Evolutionary conservation across 92 coral and sea anemone species (phyloP), one percentile per base, ranked within the genome.

Genomic region (Umimayanthus chanpuru): DNA sequence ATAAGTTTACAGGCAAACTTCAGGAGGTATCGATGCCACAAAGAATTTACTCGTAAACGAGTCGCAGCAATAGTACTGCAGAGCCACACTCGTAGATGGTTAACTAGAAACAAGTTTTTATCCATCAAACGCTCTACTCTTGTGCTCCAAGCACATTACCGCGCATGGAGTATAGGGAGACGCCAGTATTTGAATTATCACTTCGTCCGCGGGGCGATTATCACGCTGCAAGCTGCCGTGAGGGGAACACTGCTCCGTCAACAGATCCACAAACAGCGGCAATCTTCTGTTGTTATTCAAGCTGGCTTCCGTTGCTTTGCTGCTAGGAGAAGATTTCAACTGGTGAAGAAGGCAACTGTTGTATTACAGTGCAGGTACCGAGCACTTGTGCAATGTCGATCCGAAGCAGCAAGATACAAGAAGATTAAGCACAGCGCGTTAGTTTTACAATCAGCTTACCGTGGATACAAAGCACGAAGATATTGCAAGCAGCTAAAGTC

Each of bases 321-420:
- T 53, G n/a, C 89, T 38, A 85, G 90, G 50, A 85, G 85, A 73
- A 88, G 76, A 49, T 82, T 89, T 12, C 50, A 44, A 11, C 76
- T 82, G 81, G 82, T 89, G 44, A 88, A 79, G 39, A 65, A 36
- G 16, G 81, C 93, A 2, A 43, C 88, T 25, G 49, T 90, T 29
- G 50, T 75, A 30, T 56, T 93, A 77, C 98, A 95, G 85, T 58
- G 73, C 8, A 88, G 93, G 44, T 95, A 87, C 85, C 94, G 95
- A 44, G 96, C 96, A 21, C 64, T 90, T 81, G 76, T 76, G 28
- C 84, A 76, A 56, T 88, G 94, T 0, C 93, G 91, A 29, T 85
- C 76, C 41, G 90, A 89, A 38, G 92, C 87, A 20, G 67, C 70
- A 49, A 84, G 80, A 43, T 95, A 92, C 86, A 76, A 72, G 7